Conservation (phyloP, 1,140 invertebrate species). For the Bemisia tabaci region DNA sequence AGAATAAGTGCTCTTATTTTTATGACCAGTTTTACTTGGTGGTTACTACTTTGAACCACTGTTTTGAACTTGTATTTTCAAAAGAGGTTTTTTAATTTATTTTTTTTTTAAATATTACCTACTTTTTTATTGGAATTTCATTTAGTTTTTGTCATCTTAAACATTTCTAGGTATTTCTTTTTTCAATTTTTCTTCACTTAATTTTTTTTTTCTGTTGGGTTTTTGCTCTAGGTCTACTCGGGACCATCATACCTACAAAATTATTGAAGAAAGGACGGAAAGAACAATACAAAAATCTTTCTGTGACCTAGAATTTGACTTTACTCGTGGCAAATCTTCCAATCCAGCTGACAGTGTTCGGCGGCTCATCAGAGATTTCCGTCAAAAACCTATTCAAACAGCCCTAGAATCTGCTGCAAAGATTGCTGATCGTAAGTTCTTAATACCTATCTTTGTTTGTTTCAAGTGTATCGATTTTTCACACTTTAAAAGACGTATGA, state of each 20-base stretch:
- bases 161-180: not conserved
- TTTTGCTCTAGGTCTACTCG: not conserved
- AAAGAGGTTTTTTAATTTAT: too few species aligned
- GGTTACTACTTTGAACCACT: too few species aligned
- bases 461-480: too few species aligned
- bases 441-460: too few species aligned
- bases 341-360: not conserved
- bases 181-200: not conserved
- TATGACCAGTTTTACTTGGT: too few species aligned
- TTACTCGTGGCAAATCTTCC: not conserved
- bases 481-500: too few species aligned
- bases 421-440: not conserved
- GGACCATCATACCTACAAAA: not conserved
- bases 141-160: too few species aligned
- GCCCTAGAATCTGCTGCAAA: not conserved
- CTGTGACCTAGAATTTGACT: not conserved
- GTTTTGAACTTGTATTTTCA: too few species aligned
- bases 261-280: not conserved
- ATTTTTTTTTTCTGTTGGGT: not conserved
- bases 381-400: not conserved
- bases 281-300: not conserved
- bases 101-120: too few species aligned
- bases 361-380: not conserved
- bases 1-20: too few species aligned
- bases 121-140: too few species aligned